Evolutionary conservation across 1,140 invertebrate species (phyloP), one percentile per base, ranked within the genome.

Genomic region (Drosophila persimilis): DNA sequence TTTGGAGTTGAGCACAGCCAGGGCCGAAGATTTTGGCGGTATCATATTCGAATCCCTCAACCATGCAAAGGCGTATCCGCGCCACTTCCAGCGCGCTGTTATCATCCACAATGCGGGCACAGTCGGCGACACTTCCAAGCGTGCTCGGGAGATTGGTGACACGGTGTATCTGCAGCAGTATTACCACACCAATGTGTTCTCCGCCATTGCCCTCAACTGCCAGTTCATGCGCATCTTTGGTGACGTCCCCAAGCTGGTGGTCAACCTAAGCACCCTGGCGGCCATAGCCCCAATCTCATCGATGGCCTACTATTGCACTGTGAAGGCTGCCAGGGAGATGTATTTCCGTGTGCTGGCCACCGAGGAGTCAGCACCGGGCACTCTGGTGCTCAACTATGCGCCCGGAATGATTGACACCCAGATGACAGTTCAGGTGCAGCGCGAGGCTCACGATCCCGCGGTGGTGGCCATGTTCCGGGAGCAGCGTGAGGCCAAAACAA

Each of bases 381-480:
- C 97, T 0, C 92, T 94, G 59, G 95, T 99, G 8, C 91, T 99
- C 3, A 98, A 95, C 92, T 99, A 99, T 92, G 95, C 97, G 4
- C 98, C 98, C 0, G 98, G 98, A 24, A 97, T 98, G 3, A 95
- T 99, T 3, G 94, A 97, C 69, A 99, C 98, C 0, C 95, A 97
- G 51, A 99, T 99, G 97, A 94, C 95, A 43, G 89, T 94, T n/a
- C 92, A 93, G 76, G 92, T 96, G 24, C 92, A 94, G 39, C 91
- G 93, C 5, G 92, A 94, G 48, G 91, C 94, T 0, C 92, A 93
- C 7, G 94, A 95, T 91, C 65, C 91, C 0, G 94, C 94, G 47
- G 66, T 95, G 6, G 94, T 92, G 71, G 90, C 94, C 50, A 92
- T 92, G 3, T 97, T 97, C 80, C 90, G 77, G 1, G 89, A 92